Conservation (phyloP, 1,140 invertebrate species). For the Caenorhabditis latens region DNA sequence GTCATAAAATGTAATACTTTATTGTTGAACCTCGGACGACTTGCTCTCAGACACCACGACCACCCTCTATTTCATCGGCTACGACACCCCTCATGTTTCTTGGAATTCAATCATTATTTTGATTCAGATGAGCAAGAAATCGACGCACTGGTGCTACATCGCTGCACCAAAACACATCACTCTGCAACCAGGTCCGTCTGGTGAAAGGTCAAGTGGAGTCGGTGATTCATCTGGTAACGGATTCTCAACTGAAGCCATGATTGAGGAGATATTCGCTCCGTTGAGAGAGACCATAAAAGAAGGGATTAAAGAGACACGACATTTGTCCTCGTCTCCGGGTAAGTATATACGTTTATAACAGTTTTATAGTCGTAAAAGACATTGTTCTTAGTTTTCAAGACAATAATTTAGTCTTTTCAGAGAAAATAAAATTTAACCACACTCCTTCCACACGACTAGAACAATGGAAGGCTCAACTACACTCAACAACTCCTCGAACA, state of each 20-base stretch:
- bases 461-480: conserved; percentile 36
- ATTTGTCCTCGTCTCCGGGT: conserved; percentile 35
- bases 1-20: conserved; percentile 44
- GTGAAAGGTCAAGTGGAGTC: conserved; percentile 29
- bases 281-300: conserved; percentile 40
- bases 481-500: conserved; percentile 3
- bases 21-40: conserved; percentile 36
- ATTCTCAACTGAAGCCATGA: conserved; percentile 31
- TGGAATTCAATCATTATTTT: background rate
- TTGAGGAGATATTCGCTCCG: conserved; percentile 45
- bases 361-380: no score
- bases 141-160: conserved; percentile 43
- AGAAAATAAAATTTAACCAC: conserved; percentile 25
- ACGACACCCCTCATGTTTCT: conserved; percentile 19
- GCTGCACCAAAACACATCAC: conserved; percentile 49
- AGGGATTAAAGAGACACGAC: conserved; percentile 37
- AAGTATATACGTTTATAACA: background rate
- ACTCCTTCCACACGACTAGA: conserved; percentile 17
- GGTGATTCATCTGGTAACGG: background rate
- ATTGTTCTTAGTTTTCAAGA: no score
- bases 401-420: background rate
- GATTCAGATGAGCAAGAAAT: conserved; percentile 55
- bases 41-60: conserved; percentile 20
- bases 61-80: background rate
- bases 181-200: conserved; percentile 25